A percentile compares a stretch with the other conserved stretches of the same genome.
phyloP scores from a whole-genome alignment of 2,888 invertebrate genomes.

The Platycheirus rosarum region DNA sequence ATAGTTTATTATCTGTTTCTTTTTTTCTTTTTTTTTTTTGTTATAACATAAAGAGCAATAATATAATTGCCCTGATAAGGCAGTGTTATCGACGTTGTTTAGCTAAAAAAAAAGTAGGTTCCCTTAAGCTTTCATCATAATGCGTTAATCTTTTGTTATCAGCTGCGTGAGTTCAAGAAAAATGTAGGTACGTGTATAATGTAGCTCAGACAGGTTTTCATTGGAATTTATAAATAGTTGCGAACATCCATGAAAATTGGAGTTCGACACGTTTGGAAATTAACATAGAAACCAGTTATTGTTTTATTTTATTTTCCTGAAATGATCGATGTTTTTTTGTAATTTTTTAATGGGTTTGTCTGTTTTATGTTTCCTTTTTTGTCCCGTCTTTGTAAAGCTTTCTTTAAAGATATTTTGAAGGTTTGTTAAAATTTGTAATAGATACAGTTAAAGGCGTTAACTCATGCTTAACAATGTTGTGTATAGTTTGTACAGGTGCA shows the following conservation, averaged over 20 bases:
- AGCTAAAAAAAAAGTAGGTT: not conserved
- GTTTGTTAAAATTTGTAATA: too few species aligned
- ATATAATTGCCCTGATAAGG: slow-evolving; percentile 43
- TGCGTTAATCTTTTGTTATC: slow-evolving; percentile 49
- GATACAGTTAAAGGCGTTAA: too few species aligned
- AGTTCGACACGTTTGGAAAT: slow-evolving; percentile 44
- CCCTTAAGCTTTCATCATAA: slow-evolving; percentile 22
- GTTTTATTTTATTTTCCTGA: slow-evolving; percentile 6
- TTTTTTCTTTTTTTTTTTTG: slow-evolving; percentile 17
- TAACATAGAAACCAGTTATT: slow-evolving; percentile 43
- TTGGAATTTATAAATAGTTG: slow-evolving; percentile 51
- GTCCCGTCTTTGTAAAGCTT: not conserved
- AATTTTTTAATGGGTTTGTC: slow-evolving; percentile 52
- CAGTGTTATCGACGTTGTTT: slow-evolving; percentile 44
- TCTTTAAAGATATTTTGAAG: slow-evolving; percentile 22
- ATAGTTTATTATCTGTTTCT: slow-evolving; percentile 14
- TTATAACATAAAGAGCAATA: slow-evolving; percentile 35
- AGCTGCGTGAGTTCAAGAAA: slow-evolving; percentile 7
- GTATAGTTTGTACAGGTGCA: too few species aligned
- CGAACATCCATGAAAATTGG: slow-evolving; percentile 29
- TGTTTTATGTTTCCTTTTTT: slow-evolving; percentile 20
- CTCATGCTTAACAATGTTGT: too few species aligned
- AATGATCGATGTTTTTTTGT: slow-evolving; percentile 51
- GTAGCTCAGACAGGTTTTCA: slow-evolving; percentile 29
- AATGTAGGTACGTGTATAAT: not conserved